Conservation (phyloP, 2,888 invertebrate species). For the Anoplius nigerrimus region DNA sequence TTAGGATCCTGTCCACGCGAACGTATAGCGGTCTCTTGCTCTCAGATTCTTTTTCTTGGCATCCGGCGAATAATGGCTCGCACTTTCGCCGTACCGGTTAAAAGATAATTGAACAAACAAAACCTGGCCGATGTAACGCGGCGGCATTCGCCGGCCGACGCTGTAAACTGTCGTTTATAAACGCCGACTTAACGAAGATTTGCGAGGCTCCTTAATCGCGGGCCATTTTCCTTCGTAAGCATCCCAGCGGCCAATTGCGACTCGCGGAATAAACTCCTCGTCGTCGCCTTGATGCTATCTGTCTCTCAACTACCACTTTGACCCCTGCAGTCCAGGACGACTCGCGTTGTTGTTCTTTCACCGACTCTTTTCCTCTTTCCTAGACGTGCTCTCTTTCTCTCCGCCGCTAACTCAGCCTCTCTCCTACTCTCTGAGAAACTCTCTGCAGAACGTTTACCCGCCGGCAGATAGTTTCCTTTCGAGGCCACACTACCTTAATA, state of each 20-base stretch:
- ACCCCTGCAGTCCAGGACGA: no score
- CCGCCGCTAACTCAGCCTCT: no score
- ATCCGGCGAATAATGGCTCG: no score
- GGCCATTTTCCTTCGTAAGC: slow-evolving; percentile 23
- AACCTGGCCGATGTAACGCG: neutral
- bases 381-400: neutral
- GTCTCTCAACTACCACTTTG: no score
- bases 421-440: no score
- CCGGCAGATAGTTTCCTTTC: slow-evolving; percentile 1
- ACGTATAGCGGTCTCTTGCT: no score
- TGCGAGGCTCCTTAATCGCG: slow-evolving; percentile 54
- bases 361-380: neutral
- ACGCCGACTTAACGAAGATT: slow-evolving; percentile 56
- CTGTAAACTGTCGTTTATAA: slow-evolving; percentile 61
- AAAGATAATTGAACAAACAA: neutral
- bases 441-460: no score
- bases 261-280: neutral
- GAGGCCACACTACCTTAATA: neutral
- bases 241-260: slow-evolving; percentile 1
- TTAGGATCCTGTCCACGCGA: no score
- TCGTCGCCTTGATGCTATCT: neutral
- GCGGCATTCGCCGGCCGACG: slow-evolving; percentile 32
- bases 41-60: no score
- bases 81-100: no score
- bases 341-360: neutral